Percentiles rank a stretch among this genome's conserved stretches.
phyloP scores from a whole-genome alignment of 2,113 vertebrate genomes.

The Dolichotis patagonum region DNA sequence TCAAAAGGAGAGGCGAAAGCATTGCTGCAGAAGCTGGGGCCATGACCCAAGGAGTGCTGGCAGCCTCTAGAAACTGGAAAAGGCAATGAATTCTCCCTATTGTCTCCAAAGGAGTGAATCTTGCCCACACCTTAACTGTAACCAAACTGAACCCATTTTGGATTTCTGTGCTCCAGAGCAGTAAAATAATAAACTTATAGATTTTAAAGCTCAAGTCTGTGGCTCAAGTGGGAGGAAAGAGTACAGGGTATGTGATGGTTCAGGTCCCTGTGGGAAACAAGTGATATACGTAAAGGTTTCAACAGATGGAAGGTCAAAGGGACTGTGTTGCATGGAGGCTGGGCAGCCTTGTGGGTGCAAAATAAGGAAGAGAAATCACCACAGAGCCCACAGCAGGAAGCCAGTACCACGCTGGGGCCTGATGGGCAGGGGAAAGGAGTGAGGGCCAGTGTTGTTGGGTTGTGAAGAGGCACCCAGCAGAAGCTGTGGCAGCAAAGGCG shows the following conservation, averaged over 20 bases:
- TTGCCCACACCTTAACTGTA: background rate
- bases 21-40: background rate
- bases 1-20: background rate
- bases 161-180: background rate
- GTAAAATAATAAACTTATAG: background rate
- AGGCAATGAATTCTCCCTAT: background rate
- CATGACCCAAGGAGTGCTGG: background rate
- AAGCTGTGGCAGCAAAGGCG: background rate
- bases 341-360: background rate
- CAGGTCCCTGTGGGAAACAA: background rate
- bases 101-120: background rate
- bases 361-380: background rate
- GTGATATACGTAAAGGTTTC: background rate
- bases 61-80: background rate
- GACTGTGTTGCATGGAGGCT: background rate
- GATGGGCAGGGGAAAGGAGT: background rate
- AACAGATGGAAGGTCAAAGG: background rate
- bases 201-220: background rate
- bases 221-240: background rate
- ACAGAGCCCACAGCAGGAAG: background rate
- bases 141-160: background rate
- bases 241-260: background rate
- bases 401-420: background rate
- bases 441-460: background rate
- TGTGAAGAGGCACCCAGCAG: background rate